Evolutionary conservation across 2,113 vertebrate genomes (phyloP).

Genomic region (Hypocryptadius cinnamomeus): DNA sequence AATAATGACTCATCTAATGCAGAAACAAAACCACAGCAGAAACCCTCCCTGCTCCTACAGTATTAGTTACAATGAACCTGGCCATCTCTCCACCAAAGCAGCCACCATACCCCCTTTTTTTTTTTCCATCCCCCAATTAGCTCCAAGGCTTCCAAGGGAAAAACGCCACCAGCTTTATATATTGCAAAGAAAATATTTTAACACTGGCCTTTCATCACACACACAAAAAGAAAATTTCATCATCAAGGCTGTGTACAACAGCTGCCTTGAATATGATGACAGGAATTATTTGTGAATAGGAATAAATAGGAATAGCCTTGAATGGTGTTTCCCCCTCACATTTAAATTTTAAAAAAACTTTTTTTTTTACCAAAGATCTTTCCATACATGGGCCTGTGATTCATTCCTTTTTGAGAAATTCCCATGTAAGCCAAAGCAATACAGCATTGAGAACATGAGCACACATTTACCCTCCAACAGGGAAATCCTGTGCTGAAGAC

Average conservation of each 20-base stretch:
- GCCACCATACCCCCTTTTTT: neutral
- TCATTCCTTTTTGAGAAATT: neutral
- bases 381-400: neutral
- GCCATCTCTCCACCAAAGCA: neutral
- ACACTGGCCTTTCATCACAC: neutral
- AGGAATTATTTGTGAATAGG: neutral
- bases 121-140: rapidly evolving
- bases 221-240: neutral
- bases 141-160: neutral
- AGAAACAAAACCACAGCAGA: neutral
- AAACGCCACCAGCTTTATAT: rapidly evolving
- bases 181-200: neutral
- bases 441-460: rapidly evolving
- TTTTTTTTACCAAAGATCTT: neutral
- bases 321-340: rapidly evolving
- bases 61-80: neutral
- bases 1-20: neutral
- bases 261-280: neutral
- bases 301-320: neutral
- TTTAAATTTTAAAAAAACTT: neutral
- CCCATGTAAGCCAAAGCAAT: neutral
- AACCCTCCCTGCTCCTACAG: neutral
- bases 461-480: neutral
- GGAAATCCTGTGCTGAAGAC: neutral
- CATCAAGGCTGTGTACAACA: neutral